Percentiles rank a stretch among this genome's conserved stretches.
Conservation (phyloP, 2,888 invertebrate species). For the Copidosoma aretas region DNA sequence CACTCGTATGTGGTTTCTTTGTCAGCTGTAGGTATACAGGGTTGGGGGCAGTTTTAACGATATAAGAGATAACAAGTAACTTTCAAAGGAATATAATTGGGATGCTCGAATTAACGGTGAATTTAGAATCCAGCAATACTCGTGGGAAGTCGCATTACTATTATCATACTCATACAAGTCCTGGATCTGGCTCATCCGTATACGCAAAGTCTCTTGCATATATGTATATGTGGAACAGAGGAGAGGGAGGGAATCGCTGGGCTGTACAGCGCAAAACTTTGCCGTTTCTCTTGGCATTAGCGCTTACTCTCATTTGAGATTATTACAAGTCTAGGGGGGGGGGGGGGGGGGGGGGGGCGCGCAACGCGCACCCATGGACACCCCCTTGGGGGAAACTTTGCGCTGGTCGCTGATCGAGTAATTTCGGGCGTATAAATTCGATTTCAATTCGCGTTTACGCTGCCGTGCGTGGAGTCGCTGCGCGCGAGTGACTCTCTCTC, state of each 20-base stretch:
- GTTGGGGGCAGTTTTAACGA: too few species aligned
- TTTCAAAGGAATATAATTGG: too few species aligned
- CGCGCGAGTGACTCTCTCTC: slow-evolving; percentile 12
- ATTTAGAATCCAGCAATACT: too few species aligned
- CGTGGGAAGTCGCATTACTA: too few species aligned
- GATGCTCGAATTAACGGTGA: too few species aligned
- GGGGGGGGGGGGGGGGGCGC: neutral
- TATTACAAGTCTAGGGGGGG: slow-evolving; percentile 19
- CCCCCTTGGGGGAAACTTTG: slow-evolving; percentile 20
- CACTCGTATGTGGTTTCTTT: too few species aligned
- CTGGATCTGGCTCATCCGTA: too few species aligned
- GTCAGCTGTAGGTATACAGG: too few species aligned
- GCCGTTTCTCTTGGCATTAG: slow-evolving; percentile 16
- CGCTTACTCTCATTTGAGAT: slow-evolving; percentile 38
- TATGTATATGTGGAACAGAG: neutral
- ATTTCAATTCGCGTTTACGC: slow-evolving; percentile 29
- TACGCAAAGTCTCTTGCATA: too few species aligned
- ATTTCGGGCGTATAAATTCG: slow-evolving; percentile 38
- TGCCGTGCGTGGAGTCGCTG: slow-evolving; percentile 13
- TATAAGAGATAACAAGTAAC: too few species aligned
- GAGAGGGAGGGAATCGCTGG: neutral
- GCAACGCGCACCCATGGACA: slow-evolving; percentile 14
- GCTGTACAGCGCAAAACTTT: neutral
- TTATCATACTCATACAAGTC: too few species aligned
- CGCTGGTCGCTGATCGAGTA: slow-evolving; percentile 37